Conservation (phyloP, 2,797 vertebrate genomes). For the Typhlichthys eigenmanni region DNA sequence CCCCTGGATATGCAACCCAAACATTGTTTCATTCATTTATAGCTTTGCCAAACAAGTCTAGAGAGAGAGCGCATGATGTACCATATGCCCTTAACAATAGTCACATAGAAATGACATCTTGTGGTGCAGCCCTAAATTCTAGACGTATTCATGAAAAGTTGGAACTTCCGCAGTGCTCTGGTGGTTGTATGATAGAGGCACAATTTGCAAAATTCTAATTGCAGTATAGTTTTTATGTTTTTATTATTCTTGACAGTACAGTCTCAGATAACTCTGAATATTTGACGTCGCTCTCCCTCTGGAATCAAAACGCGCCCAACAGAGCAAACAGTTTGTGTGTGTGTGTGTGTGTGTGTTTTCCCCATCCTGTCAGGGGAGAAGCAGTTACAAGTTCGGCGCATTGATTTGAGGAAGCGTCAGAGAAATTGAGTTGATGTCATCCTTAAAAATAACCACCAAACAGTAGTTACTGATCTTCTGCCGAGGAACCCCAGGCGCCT, state of each 20-base stretch:
- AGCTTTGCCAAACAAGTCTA: conserved; percentile 27
- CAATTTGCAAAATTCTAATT: too few species aligned
- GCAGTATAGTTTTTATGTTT: too few species aligned
- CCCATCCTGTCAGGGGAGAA: neutral
- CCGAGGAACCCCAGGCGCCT: conserved; percentile 48
- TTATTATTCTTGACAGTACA: neutral
- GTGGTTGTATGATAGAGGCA: too few species aligned
- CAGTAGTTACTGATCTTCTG: conserved; percentile 25
- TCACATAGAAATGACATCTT: neutral
- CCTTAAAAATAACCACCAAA: conserved; percentile 48
- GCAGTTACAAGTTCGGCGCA: conserved; percentile 12
- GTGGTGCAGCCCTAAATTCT: neutral
- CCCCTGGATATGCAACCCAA: conserved; percentile 14
- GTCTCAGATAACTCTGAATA: neutral
- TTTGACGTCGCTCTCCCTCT: neutral
- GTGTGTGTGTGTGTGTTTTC: too few species aligned
- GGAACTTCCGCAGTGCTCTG: too few species aligned
- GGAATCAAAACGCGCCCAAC: neutral
- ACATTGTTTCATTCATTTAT: conserved; percentile 23
- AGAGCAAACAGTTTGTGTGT: neutral
- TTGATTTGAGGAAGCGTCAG: conserved; percentile 21
- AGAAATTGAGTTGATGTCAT: conserved; percentile 23
- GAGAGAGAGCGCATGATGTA: conserved; percentile 34
- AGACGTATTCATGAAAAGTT: too few species aligned
- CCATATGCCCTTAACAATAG: conserved; percentile 9